Base-by-base conservation (phyloP, 2,888 invertebrate genomes). In the Nomada flava region DNA sequence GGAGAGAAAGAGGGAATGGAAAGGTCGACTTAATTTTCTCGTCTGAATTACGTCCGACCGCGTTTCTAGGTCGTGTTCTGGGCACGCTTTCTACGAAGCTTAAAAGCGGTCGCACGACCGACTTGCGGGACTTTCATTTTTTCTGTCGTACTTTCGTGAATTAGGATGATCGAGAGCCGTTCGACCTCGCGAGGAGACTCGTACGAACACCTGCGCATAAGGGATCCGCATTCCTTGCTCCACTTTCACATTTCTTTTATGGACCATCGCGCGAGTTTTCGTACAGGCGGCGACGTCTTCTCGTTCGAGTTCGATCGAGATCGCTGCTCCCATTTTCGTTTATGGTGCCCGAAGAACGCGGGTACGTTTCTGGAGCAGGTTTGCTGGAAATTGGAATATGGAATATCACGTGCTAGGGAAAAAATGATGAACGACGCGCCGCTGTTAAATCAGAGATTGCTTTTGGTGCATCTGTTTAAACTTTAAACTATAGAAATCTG, bases 181-280 rank as follows among this genome's bases (percentile, higher is more conserved):
- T 68, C 42, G 57, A 63, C 62, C 77, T 59, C 20, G 9, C 9
- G 2, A 15, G 23, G 23, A 55, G 29, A 11, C n/a, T 3, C 11
- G 26, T 3, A 44, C 13, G 20, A 47, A 15, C 65, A 55, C 53
- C 63, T 53, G 64, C 70, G 71, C 68, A 29, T 57, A 57, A 64
- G 44, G 75, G 74, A 81, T 88, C 87, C 88, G 89, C 89, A 86
- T 90, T 88, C 89, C 82, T 29, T 57, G n/a, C 36, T 70, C 78
- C 26, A 86, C 90, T 90, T 90, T 90, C 90, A 89, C 89, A 83
- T 89, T 89, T 87, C 77, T 85, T 83, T 76, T 55, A 67, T 62
- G 80, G 76, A 70, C 75, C 79, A 75, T 52, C 52, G 55, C 20
- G 23, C 78, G 64, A 69, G 76, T 84, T 76, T 79, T 77, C 73